A percentile compares a stretch with the other conserved stretches of the same genome.
Evolutionary conservation across 2,797 vertebrate genomes (phyloP).

Genomic region (Clarias platycephalus): DNA sequence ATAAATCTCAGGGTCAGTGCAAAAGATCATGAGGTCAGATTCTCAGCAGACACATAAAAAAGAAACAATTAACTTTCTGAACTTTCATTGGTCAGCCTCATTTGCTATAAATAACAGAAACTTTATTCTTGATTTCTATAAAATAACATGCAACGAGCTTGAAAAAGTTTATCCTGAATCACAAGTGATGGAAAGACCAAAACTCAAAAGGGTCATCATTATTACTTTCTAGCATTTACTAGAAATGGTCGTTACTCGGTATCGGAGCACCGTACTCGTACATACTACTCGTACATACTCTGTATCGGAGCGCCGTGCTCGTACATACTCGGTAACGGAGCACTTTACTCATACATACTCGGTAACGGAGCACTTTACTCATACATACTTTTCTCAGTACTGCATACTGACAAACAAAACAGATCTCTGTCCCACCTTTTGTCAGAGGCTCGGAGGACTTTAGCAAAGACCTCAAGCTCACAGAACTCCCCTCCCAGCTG

Average conservation of each 20-base stretch:
- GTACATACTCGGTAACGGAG: no score
- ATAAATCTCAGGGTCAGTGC: background rate
- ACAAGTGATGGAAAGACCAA: no score
- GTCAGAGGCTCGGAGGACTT: conserved; percentile 96
- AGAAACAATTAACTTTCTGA: no score
- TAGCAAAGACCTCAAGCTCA: conserved; percentile 98
- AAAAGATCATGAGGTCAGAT: background rate
- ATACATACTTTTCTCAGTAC: no score
- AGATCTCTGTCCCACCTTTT: conserved; percentile 78
- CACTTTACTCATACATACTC: no score
- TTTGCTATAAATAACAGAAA: background rate
- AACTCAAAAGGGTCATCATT: background rate
- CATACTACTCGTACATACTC: no score
- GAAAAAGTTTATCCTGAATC: background rate
- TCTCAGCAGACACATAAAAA: background rate
- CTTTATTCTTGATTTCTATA: background rate
- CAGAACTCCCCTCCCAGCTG: conserved; percentile 99
- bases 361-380: no score
- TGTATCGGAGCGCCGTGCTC: no score
- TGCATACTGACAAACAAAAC: background rate
- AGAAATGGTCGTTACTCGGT: background rate
- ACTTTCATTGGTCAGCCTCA: background rate
- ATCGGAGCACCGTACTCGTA: no score
- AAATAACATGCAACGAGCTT: background rate
- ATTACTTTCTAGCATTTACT: background rate